phyloP scores from a whole-genome alignment of 2,888 invertebrate species.

The Latheticus oryzae region DNA sequence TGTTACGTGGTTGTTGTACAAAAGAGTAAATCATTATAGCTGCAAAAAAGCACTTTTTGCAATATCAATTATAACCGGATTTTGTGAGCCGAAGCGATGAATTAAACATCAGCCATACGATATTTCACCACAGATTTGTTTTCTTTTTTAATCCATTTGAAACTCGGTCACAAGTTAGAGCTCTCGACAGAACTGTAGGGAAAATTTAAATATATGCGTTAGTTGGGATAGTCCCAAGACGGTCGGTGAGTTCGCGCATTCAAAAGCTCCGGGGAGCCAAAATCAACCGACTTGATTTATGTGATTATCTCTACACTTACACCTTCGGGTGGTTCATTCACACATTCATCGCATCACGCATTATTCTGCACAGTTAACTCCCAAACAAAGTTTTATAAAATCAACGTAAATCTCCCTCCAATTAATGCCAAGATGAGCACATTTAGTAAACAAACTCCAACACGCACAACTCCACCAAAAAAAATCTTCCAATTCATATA shows the following conservation, averaged over 20 bases:
- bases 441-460: background rate
- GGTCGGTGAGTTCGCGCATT: constrained; percentile 34
- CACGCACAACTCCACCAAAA: background rate
- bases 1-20: background rate
- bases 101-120: constrained; percentile 21
- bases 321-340: constrained; percentile 48
- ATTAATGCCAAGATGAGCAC: constrained; percentile 4
- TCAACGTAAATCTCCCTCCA: background rate
- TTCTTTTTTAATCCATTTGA: constrained; percentile 30
- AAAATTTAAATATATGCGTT: constrained; percentile 39
- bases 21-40: background rate
- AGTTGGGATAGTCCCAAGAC: constrained; percentile 40
- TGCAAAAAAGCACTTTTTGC: background rate
- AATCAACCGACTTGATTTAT: constrained; percentile 48
- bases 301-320: constrained; percentile 50
- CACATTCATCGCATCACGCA: constrained; percentile 35
- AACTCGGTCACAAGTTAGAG: constrained; percentile 31
- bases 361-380: constrained; percentile 32
- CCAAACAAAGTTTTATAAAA: constrained; percentile 18
- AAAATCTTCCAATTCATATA: too few species aligned
- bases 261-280: constrained; percentile 34
- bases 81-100: constrained; percentile 8
- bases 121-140: constrained; percentile 29
- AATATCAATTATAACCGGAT: constrained; percentile 15
- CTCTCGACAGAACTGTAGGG: constrained; percentile 33